Percentiles rank a stretch among this genome's conserved stretches.
Conservation (phyloP, 2,797 vertebrate genomes). For the Sarcophilus harrisii region DNA sequence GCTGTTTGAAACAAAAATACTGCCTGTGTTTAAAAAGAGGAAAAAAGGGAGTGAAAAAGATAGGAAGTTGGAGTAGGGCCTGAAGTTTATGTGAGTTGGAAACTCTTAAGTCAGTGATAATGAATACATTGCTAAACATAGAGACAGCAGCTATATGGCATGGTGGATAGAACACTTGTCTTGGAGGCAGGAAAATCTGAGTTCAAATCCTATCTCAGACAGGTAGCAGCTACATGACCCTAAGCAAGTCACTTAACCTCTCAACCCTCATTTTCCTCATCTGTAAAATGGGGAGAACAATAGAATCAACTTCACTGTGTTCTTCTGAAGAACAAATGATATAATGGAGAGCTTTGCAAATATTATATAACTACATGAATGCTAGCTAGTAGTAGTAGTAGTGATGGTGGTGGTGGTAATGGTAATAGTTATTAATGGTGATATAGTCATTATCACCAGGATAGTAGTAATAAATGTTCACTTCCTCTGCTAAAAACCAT, state of each 20-base stretch:
- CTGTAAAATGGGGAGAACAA: background rate
- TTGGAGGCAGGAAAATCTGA: background rate
- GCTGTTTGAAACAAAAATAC: slow-evolving; percentile 73
- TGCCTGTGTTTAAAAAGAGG: slow-evolving; percentile 72
- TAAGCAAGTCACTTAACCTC: background rate
- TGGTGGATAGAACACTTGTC: background rate
- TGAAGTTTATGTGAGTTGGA: slow-evolving; percentile 60
- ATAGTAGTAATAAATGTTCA: background rate
- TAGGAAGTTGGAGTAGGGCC: slow-evolving; percentile 60
- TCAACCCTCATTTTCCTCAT: background rate
- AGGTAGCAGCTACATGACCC: background rate
- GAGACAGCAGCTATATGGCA: background rate
- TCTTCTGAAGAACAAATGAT: background rate
- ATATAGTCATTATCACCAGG: background rate
- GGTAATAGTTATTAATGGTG: too few relatives aligned
- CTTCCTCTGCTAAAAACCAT: background rate
- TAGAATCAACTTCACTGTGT: background rate
- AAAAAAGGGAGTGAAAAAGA: background rate
- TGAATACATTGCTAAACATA: background rate
- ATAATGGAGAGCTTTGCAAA: background rate
- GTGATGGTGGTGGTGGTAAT: too few relatives aligned
- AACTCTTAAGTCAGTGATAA: slow-evolving; percentile 26
- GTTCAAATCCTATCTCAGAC: background rate
- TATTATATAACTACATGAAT: background rate
- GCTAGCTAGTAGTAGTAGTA: background rate